Percentiles rank a stretch among this genome's conserved stretches.
Conservation (phyloP, 2,888 invertebrate genomes). For the Ferdinandea cuprea region DNA sequence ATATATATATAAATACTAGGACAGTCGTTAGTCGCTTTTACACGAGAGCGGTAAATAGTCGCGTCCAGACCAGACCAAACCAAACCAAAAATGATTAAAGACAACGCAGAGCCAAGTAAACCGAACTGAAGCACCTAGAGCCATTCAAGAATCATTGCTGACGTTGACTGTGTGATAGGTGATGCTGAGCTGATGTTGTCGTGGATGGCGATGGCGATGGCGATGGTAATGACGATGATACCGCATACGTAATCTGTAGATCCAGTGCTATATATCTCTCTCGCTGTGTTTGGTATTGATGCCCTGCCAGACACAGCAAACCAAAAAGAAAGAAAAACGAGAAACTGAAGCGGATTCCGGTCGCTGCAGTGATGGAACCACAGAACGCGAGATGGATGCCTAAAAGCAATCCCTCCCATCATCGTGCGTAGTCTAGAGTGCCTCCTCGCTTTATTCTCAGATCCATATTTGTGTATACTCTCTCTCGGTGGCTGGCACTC, state of each 20-base stretch:
- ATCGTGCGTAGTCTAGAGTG: constrained; percentile 44
- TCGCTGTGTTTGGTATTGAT: constrained; percentile 46
- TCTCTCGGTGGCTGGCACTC: not conserved
- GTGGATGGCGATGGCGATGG: constrained; percentile 55
- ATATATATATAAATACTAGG: constrained; percentile 31
- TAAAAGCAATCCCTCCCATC: constrained; percentile 37
- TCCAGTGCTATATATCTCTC: constrained; percentile 7
- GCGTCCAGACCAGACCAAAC: constrained; percentile 21
- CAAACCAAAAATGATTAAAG: constrained; percentile 21
- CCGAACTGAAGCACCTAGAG: constrained; percentile 27
- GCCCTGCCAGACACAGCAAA: constrained; percentile 52
- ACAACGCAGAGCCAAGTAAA: constrained; percentile 3
- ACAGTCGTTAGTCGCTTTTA: constrained; percentile 47
- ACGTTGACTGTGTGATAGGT: constrained; percentile 28
- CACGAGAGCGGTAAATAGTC: constrained; percentile 9
- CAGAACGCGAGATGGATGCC: constrained; percentile 57
- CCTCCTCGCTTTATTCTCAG: constrained; percentile 30
- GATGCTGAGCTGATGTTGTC: constrained; percentile 25
- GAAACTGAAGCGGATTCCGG: constrained; percentile 50
- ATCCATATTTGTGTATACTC: constrained; percentile 19
- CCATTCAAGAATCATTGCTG: constrained; percentile 37
- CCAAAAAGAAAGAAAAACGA: not conserved
- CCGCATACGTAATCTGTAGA: constrained; percentile 52
- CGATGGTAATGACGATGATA: constrained; percentile 60
- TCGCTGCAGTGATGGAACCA: constrained; percentile 56